Conservation (phyloP, 2,797 vertebrate genomes). For the Anguilla obscura region DNA sequence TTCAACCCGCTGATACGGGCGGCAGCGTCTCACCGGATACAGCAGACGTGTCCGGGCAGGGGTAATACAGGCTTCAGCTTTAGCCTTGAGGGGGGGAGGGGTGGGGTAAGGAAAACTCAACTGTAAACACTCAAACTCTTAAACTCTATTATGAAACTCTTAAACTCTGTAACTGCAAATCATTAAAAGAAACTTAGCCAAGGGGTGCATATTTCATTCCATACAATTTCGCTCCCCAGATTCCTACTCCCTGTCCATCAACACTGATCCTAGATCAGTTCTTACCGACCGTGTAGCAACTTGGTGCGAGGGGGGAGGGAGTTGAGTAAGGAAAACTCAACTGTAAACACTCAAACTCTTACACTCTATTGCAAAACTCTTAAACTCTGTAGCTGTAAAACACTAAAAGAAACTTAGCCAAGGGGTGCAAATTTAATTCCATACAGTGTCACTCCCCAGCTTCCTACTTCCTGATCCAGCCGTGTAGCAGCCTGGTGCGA, state of each 20-base stretch:
- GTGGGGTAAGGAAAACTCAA: background rate
- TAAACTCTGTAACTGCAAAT: background rate
- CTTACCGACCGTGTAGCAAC: too few relatives aligned
- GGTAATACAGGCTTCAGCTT: background rate
- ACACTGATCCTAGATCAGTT: constrained; percentile 1
- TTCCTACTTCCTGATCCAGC: background rate
- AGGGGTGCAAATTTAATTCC: background rate
- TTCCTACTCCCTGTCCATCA: background rate
- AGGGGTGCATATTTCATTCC: background rate
- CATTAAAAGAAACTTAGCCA: background rate
- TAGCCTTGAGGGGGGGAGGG: background rate
- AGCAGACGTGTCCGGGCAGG: background rate
- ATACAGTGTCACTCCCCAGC: background rate
- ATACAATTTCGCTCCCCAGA: background rate
- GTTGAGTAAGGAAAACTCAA: background rate
- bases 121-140: too few relatives aligned
- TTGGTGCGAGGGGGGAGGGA: background rate
- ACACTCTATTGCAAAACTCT: too few relatives aligned
- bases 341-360: too few relatives aligned
- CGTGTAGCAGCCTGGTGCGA: too few relatives aligned
- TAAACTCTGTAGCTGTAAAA: background rate
- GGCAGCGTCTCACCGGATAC: background rate
- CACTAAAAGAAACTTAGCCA: background rate
- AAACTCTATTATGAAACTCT: too few relatives aligned
- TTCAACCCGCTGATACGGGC: background rate